These are phyloP conservation scores for Drosophila insularis DNA, from an alignment of 1,140 invertebrate genomes.

Conservation along the genomic window DNA sequence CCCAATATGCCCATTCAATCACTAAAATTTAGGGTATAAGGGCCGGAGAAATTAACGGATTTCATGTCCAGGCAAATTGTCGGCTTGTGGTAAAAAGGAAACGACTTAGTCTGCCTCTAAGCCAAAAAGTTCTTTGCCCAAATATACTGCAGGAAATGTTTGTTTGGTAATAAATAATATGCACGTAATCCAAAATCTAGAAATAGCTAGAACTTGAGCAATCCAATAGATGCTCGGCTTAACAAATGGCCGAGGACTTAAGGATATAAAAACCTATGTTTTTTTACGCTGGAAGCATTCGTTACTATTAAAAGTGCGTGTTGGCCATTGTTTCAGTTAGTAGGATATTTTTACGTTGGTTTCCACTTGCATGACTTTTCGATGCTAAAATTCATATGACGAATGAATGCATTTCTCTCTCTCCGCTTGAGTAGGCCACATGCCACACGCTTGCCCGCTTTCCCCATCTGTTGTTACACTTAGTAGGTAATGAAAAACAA, in stretches of 20 bases:
- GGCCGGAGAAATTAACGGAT: conserved; percentile 47
- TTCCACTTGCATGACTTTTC: conserved; percentile 41
- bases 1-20: too few species aligned
- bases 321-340: too few species aligned
- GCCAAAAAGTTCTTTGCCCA: neutral
- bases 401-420: conserved; percentile 37
- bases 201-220: too few species aligned
- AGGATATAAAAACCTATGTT: too few species aligned
- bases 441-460: too few species aligned
- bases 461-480: neutral
- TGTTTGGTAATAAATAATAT: conserved; percentile 15
- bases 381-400: neutral
- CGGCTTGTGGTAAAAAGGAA: conserved; percentile 4
- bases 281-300: too few species aligned
- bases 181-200: too few species aligned
- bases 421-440: conserved; percentile 3
- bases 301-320: too few species aligned
- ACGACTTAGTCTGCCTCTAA: neutral
- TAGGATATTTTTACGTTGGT: conserved; percentile 40
- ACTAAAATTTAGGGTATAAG: neutral
- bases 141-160: neutral
- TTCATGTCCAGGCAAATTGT: conserved; percentile 29
- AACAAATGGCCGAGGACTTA: too few species aligned
- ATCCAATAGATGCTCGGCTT: too few species aligned
- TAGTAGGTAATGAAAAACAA: conserved; percentile 9